Conservation (phyloP, 2,797 vertebrate genomes). For the Xenentodon cancila region DNA sequence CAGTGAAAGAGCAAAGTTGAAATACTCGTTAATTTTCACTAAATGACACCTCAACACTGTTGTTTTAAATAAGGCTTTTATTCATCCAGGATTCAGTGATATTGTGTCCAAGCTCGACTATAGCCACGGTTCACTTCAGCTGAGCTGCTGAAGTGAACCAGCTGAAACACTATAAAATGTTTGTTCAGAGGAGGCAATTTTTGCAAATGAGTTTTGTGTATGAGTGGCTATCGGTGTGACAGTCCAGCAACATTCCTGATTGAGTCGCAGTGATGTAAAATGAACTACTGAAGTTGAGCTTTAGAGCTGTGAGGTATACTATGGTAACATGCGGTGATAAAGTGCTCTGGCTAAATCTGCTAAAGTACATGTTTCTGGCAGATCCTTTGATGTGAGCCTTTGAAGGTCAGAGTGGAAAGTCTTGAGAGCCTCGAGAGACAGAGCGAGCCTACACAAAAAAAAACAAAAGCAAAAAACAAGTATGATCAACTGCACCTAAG, state of each 20-base stretch:
- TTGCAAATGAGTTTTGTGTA: slow-evolving; percentile 12
- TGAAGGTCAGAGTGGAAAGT: slow-evolving; percentile 49
- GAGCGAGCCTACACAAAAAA: slow-evolving; percentile 30
- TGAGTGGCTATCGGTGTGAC: slow-evolving; percentile 22
- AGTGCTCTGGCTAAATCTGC: slow-evolving; percentile 49
- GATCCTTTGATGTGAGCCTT: slow-evolving; percentile 55
- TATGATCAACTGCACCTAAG: slow-evolving; percentile 38
- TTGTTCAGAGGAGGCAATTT: slow-evolving; percentile 49
- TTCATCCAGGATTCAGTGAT: slow-evolving; percentile 66
- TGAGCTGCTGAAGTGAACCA: slow-evolving; percentile 54
- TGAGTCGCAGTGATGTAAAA: slow-evolving; percentile 20
- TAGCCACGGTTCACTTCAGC: slow-evolving; percentile 21
- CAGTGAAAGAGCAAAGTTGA: slow-evolving; percentile 66
- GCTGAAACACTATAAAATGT: slow-evolving; percentile 60
- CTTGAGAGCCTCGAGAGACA: slow-evolving; percentile 46
- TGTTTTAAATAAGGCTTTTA: slow-evolving; percentile 69
- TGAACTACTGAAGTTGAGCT: slow-evolving; percentile 25
- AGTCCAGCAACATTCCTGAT: slow-evolving; percentile 19
- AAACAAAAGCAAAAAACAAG: slow-evolving; percentile 51
- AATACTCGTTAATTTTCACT: slow-evolving; percentile 47
- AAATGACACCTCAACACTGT: slow-evolving; percentile 47
- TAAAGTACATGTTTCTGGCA: slow-evolving; percentile 41
- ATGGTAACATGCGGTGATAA: slow-evolving; percentile 55
- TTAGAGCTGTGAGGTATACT: slow-evolving; percentile 23
- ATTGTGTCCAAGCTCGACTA: slow-evolving; percentile 70